phyloP scores from a whole-genome alignment of 2,888 invertebrate species.

The Fragum whitleyi region DNA sequence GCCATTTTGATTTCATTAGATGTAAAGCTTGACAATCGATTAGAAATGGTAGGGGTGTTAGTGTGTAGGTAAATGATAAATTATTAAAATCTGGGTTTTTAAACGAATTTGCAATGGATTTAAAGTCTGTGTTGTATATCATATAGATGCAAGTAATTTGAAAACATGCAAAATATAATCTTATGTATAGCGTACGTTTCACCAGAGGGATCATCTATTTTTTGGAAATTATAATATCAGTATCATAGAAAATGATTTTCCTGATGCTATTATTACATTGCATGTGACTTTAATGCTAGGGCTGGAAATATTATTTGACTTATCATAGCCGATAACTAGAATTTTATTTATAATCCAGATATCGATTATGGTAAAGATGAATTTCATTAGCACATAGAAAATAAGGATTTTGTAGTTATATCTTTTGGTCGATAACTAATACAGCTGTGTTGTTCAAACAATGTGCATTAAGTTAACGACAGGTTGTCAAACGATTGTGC shows the following conservation, averaged over 20 bases:
- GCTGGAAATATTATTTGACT: neutral
- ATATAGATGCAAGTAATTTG: slow-evolving; percentile 11
- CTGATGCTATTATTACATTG: slow-evolving; percentile 33
- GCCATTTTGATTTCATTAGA: slow-evolving; percentile 12
- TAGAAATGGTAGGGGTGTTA: slow-evolving; percentile 6
- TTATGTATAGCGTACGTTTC: slow-evolving; percentile 14
- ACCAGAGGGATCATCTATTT: slow-evolving; percentile 37
- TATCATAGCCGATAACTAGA: neutral
- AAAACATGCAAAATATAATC: neutral
- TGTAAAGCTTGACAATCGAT: neutral
- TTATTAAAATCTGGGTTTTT: neutral
- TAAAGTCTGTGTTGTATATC: slow-evolving; percentile 10
- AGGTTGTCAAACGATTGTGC: slow-evolving; percentile 2
- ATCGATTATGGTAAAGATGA: slow-evolving; percentile 1
- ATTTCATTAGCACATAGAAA: neutral
- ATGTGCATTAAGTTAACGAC: slow-evolving; percentile 6
- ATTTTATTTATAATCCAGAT: neutral
- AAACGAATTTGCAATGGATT: slow-evolving; percentile 12
- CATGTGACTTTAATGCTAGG: no score
- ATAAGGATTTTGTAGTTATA: neutral
- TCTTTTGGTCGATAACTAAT: neutral
- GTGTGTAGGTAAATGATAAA: slow-evolving; percentile 1
- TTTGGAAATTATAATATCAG: slow-evolving; percentile 22
- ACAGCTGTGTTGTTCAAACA: neutral
- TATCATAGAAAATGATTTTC: slow-evolving; percentile 18